Evolutionary conservation across 2,797 vertebrate species (phyloP), one percentile per base, ranked within the genome.

Genomic region (Neomorphus geoffroyi): DNA sequence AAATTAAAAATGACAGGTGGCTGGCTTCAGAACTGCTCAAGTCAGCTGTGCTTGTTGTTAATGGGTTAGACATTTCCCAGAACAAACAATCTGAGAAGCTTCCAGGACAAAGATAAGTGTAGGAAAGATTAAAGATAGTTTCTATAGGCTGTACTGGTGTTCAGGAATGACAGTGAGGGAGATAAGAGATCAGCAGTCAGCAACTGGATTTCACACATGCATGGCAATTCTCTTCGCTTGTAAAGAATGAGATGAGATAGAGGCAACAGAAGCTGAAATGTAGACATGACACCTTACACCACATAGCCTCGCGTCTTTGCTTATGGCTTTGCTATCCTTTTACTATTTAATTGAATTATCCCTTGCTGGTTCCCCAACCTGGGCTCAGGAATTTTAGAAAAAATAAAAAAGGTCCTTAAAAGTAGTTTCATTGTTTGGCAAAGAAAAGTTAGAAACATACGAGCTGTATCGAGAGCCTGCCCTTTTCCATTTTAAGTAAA

Each of bases 1-100:
- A 89, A 92, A 96, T 80, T 87, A 92, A 93, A 95, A 93, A 6
- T 85, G 92, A 95, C 70, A 84, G 85, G 66, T 53, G 51, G 43
- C 88, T 62, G 62, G 51, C 90, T 90, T 86, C 58, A 90, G 60
- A 94, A 71, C 46, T 30, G 39, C 57, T 80, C 32, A 23, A 85
- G 83, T 92, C 77, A 91, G 24, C 53, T 86, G 23, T 39, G 32
- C 32, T 93, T 71, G 69, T 33, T 60, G 46, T 43, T 70, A 88
- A 74, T 51, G 35, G 33, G 64, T 39, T 64, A 81, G 87, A 93
- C 1, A 7, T 80, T 92, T 95, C 65, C 84, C 92, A 93, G 80
- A 93, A 69, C 37, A 60, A 43, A 85, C 1, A 8, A 37, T 6
- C 9, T 48, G 45, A 89, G 56, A 74, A 80, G 43, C 46, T 85